Base-by-base conservation (phyloP, 1,140 invertebrate genomes). In the Archivesica marissinica region DNA sequence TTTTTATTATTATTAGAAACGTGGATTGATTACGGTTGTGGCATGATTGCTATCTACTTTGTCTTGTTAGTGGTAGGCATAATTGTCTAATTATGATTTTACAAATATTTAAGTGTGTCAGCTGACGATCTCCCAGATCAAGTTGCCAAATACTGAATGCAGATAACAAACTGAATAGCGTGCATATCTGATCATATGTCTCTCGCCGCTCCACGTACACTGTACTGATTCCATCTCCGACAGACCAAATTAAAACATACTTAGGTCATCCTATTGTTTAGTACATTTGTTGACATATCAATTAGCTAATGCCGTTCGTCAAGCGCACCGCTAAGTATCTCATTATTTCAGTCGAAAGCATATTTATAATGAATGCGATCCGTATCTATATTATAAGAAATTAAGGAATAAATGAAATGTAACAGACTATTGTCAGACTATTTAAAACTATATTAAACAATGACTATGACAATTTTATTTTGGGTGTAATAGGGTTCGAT, bases 251-350 rank as follows among this genome's bases (percentile, higher is more conserved):
- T 72, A 72, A 50, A 41, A 44, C 68, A 72, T 47, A 50, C 68
- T 72, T 72, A 35, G 77, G 44, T 64, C 77, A 79, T 79, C 77
- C 56, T 20, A 79, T 79, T 79, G 77, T 79, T 25, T 30, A 28
- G 9, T 39, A 6, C 28, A 66, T 66, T 64, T 79, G 77, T 79
- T 79, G 77, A 79, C 47, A 66, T 79, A 79, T 66, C 50, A 79
- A 79, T 79, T 79, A 79, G 56, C 59, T 35, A 79, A 50, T 33
- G 56, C n/a, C 39, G 77, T 38, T 39, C 38, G 61, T 79, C 77
- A 79, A 15, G 77, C 77, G 77, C n/a, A 50, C 66, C 68, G 59
- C 44, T 64, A 50, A 44, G 17, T 47, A 47, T 28, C 23, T 64
- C 38, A 79, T 66, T 79, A 79, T 66, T 66, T 79, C 59, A 79